A percentile compares a stretch with the other conserved stretches of the same genome.
These are phyloP conservation scores for Okamejei kenojei DNA, from an alignment of 2,797 vertebrate species.

Conservation along the genomic window DNA sequence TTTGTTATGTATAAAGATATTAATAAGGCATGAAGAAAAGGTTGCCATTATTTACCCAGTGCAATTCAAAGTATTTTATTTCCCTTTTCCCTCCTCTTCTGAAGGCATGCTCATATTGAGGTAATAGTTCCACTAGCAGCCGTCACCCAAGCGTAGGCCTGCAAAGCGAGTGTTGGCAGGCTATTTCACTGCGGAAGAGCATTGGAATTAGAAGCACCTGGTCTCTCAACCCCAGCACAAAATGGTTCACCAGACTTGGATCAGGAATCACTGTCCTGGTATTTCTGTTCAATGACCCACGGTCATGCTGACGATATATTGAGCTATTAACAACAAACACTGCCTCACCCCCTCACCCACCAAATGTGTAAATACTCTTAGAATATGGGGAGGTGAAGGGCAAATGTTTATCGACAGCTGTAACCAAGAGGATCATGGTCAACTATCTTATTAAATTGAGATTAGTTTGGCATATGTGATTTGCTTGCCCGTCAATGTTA, in stretches of 20 bases:
- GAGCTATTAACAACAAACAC: neutral
- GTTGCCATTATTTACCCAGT: constrained; percentile 22
- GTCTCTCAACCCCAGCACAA: neutral
- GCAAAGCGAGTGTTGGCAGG: constrained; percentile 13
- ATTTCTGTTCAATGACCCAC: neutral
- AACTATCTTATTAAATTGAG: no score
- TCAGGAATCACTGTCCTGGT: neutral
- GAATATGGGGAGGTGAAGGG: no score
- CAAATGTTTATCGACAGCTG: no score
- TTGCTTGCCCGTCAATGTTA: no score
- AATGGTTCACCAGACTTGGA: neutral
- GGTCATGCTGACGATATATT: neutral
- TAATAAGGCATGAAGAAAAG: neutral
- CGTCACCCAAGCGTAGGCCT: neutral
- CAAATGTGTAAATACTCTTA: neutral
- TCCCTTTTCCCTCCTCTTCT: constrained; percentile 25
- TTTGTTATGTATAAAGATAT: neutral
- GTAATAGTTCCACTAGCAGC: constrained; percentile 24
- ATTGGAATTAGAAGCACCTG: neutral
- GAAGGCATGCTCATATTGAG: neutral
- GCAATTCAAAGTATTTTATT: neutral
- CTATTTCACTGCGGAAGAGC: neutral
- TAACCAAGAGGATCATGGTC: no score
- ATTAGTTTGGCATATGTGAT: no score
- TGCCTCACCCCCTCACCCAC: neutral